Evolutionary conservation across 2,888 invertebrate genomes (phyloP), one percentile per base, ranked within the genome.

Genomic region (Rotaria macrura): DNA sequence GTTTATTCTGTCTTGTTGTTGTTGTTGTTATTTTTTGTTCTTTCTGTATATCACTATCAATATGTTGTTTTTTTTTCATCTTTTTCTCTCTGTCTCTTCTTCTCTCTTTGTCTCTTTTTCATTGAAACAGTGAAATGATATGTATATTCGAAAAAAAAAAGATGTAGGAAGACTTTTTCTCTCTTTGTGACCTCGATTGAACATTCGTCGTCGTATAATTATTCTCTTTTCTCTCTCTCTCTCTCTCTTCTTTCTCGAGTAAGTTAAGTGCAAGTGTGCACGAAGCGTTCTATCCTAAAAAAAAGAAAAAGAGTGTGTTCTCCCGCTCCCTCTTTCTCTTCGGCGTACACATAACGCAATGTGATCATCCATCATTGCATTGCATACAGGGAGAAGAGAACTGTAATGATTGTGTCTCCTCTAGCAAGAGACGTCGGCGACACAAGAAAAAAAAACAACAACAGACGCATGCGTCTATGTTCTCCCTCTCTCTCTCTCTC

Each of bases 301-400:
- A 65, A 65, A 65, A 65, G 65, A 65, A 49, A 49, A 49, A 49
- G 65, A 34, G 29, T 65, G 34, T 65, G 34, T 65, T 65, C 65
- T 65, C 65, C 65, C 34, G 65, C 38, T 65, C 65, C 65, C 29
- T 65, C 65, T 65, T 34, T 65, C 29, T 65, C 65, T 65, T 17
- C 34, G 34, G 34, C 65, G 29, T 65, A 17, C 65, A 65, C 65
- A 65, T 34, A 79, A 79, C 79, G 40, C 79, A 79, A 79, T 79
- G 79, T 79, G 79, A 79, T 79, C 79, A 79, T 79, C 79, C 43
- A 79, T 79, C 79, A 79, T 79, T 43, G 79, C 79, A 79, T 79
- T 25, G 38, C 40, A 79, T 43, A 79, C 43, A 40, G 43, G 14
- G 43, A 79, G 79, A 79, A 79, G 38, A 43, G 79, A 79, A 79